Conservation (phyloP, 1,140 invertebrate species). For the Onthophagus taurus region DNA sequence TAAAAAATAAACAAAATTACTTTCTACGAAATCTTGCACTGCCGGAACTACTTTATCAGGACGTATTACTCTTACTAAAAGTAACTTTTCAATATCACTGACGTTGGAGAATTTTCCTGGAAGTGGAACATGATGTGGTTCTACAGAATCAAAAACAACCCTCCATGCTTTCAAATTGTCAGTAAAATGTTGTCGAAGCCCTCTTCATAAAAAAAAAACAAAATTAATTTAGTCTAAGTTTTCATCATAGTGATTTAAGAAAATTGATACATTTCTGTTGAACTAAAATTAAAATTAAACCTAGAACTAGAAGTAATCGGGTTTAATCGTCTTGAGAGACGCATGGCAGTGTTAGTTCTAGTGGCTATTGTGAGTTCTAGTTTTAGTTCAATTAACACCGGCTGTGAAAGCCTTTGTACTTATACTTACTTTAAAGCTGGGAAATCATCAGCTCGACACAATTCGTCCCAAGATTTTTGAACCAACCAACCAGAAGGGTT, state of each 20-base stretch:
- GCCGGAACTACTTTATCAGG: conserved; percentile 83
- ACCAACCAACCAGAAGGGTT: conserved; percentile 70
- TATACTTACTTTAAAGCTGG: conserved; percentile 49
- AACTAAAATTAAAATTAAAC: no score
- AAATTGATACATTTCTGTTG: no score
- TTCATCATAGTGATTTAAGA: no score
- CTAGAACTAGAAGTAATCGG: no score
- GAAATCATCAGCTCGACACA: conserved; percentile 59
- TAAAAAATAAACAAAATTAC: conserved; percentile 50
- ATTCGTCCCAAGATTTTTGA: conserved; percentile 72
- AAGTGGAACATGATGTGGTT: conserved; percentile 56
- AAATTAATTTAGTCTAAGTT: no score
- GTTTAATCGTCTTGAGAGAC: no score
- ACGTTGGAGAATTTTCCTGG: conserved; percentile 67
- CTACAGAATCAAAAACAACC: conserved; percentile 55
- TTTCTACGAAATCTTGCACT: conserved; percentile 62
- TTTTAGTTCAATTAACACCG: no score
- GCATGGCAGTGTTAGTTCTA: no score
- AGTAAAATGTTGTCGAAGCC: conserved; percentile 51
- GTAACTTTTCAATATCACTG: conserved; percentile 70
- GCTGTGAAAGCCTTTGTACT: no score
- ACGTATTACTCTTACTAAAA: conserved; percentile 72
- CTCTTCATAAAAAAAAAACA: conserved; percentile 43
- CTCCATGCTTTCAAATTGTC: conserved; percentile 59
- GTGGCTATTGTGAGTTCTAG: no score